Evolutionary conservation across 2,888 invertebrate genomes (phyloP), one percentile per base, ranked within the genome.

Genomic region (Auanema sp.): DNA sequence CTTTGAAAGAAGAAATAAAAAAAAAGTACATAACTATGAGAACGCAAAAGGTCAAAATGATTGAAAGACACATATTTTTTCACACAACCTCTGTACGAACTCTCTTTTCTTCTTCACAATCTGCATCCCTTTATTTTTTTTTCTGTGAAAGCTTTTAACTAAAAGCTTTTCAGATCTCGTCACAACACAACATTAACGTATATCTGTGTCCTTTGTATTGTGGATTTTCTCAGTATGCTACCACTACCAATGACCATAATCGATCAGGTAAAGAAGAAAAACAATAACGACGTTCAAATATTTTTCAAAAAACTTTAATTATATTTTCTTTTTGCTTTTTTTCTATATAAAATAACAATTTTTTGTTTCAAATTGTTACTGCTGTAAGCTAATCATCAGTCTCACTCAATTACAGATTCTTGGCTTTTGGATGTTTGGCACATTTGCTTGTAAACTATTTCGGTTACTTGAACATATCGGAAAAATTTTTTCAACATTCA

Each of bases 381-480:
- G 21, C 47, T 21, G 11, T 47, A 5, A 0, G 47, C 16, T 47
- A 16, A 47, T 47, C 47, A 16, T 47, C n/a, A 16, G 47, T 18
- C 21, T 18, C 5, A 18, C 47, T 8, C 47, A 16, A 18, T 47
- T 47, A 47, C 63, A 81, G 76, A 69, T 81, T 41, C 76, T 82
- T 23, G 83, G 83, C n/a, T 80, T 83, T 60, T 83, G 83, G 83
- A 81, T 80, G 75, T 83, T 83, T 57, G 83, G 81, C 25, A 80
- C 83, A 0, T 76, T 73, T 47, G 75, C 75, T n/a, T 83, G 83
- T 70, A 83, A 83, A 59, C 50, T 83, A 18, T 83, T 83, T 85
- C 73, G 81, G 21, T 69, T 79, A 14, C 51, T 83, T 47, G 82
- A 82, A 58, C 80, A 80, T 58, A 80, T 80, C 16, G 80, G 81